phyloP scores from a whole-genome alignment of 2,888 invertebrate species.

The Athalia rosae region DNA sequence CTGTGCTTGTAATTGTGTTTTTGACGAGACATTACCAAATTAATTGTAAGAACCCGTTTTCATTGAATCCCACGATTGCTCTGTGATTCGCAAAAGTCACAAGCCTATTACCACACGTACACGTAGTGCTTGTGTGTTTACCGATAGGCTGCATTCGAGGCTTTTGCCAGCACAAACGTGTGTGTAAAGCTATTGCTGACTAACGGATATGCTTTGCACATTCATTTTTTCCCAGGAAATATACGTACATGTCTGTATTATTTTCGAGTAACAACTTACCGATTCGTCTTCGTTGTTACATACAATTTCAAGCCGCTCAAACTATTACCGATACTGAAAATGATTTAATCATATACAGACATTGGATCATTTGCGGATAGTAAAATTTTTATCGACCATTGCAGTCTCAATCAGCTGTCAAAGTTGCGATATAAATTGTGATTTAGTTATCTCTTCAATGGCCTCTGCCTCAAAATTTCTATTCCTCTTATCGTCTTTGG shows the following conservation, averaged over 20 bases:
- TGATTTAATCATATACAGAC: not conserved
- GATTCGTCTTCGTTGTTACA: not conserved
- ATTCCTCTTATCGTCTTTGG: no score
- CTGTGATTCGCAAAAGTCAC: slow-evolving; percentile 24
- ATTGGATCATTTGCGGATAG: not conserved
- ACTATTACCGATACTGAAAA: not conserved
- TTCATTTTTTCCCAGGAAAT: slow-evolving; percentile 23
- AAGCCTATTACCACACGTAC: slow-evolving; percentile 19
- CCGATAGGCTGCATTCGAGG: slow-evolving; percentile 33
- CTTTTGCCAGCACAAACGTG: slow-evolving; percentile 25
- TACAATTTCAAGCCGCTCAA: not conserved
- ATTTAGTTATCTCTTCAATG: no score
- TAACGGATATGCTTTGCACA: slow-evolving; percentile 35
- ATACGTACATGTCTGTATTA: slow-evolving; percentile 19
- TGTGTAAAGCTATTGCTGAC: slow-evolving; percentile 35
- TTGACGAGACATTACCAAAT: slow-evolving; percentile 3
- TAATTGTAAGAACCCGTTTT: not conserved
- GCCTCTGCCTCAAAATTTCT: no score
- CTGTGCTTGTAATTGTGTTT: not conserved
- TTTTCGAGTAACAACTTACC: not conserved
- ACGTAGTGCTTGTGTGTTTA: slow-evolving; percentile 41
- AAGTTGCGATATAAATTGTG: no score
- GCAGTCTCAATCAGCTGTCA: not conserved
- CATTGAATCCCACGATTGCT: slow-evolving; percentile 19
- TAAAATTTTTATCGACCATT: not conserved